Evolutionary conservation across 2,113 vertebrate species (phyloP), one percentile per base, ranked within the genome.

Genomic region (Sinocyclocheilus rhinocerous): DNA sequence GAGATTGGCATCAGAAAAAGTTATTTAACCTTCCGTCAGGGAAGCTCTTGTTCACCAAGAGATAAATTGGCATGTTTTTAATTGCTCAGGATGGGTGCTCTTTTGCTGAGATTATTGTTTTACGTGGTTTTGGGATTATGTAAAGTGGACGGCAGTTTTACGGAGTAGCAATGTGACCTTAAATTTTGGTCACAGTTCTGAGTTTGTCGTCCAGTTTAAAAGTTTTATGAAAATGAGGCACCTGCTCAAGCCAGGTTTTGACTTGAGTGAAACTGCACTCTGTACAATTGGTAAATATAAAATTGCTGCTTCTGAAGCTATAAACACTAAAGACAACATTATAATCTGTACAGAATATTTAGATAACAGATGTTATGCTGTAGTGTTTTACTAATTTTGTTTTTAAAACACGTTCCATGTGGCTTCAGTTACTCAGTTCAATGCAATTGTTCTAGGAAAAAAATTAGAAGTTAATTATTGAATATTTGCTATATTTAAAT

Each of bases 1-100:
- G 76, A 86, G 75, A 48, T 33, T 84, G 50, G 57, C 39, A 80
- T 20, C 69, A 86, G 45, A 86, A 75, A 87, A 78, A 80, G 57
- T 76, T 80, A 76, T 65, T 76, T 87, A 69, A 59, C 76, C 57
- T 48, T 59, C 12, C 36, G 36, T 63, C 48, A 76, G 67, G 77
- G 72, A 36, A 81, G 26, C 16, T 16, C 39, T 52, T 84, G 48
- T 77, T 59, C 61, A 77, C 26, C 55, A 50, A 81, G 55, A 81
- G 48, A 79, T 87, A 61, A 89, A 84, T 80, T 82, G 85, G 18
- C 8, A 59, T 57, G 73, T 83, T 61, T 78, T 50, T 45, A 36
- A 55, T 77, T 72, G 48, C 87, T 26, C 45, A 72, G 78, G 78
- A 85, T 85, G 59, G 33, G 70, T 57, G 81, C 42, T 63, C 75